phyloP scores from a whole-genome alignment of 2,797 vertebrate species.

The Garrulus glandarius region DNA sequence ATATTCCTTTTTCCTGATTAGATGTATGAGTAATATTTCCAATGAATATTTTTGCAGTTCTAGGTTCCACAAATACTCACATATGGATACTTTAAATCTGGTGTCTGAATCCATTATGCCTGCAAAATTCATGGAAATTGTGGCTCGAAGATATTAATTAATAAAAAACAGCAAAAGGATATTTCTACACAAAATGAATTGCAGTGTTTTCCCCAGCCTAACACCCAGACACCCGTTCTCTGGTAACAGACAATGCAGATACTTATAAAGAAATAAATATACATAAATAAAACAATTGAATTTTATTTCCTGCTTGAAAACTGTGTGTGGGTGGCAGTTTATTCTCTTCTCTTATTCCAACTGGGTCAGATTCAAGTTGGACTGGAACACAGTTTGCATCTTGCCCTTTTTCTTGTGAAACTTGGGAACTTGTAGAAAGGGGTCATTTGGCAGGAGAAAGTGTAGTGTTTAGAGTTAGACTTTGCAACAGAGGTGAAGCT shows the following conservation, averaged over 20 bases:
- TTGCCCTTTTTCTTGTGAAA: constrained; percentile 26
- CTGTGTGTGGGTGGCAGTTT: constrained; percentile 6
- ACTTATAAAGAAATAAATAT: constrained; percentile 25
- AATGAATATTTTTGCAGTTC: not conserved
- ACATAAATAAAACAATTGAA: constrained; percentile 18
- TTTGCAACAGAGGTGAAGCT: not conserved
- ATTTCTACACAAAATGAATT: not conserved
- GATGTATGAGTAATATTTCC: not conserved
- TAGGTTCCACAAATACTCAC: not conserved
- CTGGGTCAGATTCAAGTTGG: constrained; percentile 12
- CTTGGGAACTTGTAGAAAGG: not conserved
- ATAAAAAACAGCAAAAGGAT: not conserved
- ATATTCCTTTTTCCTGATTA: not conserved
- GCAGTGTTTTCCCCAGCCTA: not conserved
- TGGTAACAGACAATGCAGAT: not conserved
- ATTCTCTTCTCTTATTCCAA: constrained; percentile 27
- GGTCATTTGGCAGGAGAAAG: not conserved
- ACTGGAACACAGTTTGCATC: not conserved
- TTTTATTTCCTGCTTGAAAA: constrained; percentile 29
- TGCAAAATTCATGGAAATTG: not conserved
- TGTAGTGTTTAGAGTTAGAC: not conserved
- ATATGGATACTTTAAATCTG: not conserved
- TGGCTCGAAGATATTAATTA: not conserved
- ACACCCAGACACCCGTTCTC: not conserved
- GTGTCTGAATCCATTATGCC: not conserved